Conservation (phyloP, 2,888 invertebrate species). For the Drosophila ochracea region DNA sequence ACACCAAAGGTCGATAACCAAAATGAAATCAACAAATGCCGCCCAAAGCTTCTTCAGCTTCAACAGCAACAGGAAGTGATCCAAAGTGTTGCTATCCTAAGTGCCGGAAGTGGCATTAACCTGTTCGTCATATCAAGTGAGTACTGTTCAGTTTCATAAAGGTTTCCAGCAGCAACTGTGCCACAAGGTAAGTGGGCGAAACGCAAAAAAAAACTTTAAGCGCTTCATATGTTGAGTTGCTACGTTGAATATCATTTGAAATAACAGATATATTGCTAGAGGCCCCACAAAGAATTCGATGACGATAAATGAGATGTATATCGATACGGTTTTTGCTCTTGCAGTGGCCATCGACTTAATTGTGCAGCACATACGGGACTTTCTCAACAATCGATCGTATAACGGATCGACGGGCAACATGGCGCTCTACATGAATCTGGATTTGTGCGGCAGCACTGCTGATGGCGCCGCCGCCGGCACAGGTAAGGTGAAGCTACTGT, state of each 20-base stretch:
- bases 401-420: conserved; percentile 81
- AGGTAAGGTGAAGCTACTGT: conserved; percentile 62
- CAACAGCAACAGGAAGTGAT: neutral
- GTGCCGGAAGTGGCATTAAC: neutral
- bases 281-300: neutral
- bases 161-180: conserved; percentile 1
- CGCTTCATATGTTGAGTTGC: conserved; percentile 53
- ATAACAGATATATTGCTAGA: conserved; percentile 25
- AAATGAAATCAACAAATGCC: conserved; percentile 8
- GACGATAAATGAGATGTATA: conserved; percentile 2
- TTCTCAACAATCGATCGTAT: conserved; percentile 88
- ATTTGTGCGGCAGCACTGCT: conserved; percentile 41
- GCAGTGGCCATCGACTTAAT: conserved; percentile 98
- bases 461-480: conserved; percentile 31
- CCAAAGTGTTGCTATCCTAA: neutral
- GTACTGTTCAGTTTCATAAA: conserved; percentile 33
- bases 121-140: conserved; percentile 39
- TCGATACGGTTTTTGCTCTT: conserved; percentile 72
- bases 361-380: conserved; percentile 98
- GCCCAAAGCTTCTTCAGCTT: conserved; percentile 7
- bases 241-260: conserved; percentile 41
- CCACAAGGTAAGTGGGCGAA: conserved; percentile 42
- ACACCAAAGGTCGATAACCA: conserved; percentile 19
- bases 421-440: conserved; percentile 76
- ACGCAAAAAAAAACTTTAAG: conserved; percentile 10